Evolutionary conservation across 2,113 vertebrate species (phyloP), one percentile per base, ranked within the genome.

Genomic region (Xiphophorus couchianus): DNA sequence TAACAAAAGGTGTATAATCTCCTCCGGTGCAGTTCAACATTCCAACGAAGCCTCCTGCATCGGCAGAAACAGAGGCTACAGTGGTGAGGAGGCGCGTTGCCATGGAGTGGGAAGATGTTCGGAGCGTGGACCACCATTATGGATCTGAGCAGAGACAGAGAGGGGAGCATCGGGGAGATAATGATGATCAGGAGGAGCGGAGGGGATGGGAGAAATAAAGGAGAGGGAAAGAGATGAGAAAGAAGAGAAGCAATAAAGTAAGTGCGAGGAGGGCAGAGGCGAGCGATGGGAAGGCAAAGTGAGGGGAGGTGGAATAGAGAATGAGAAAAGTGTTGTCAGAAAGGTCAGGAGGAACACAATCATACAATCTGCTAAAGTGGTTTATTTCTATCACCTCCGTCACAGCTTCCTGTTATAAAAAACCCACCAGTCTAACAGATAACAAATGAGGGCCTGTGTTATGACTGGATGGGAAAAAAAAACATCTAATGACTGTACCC

Each of bases 21-120:
- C 76, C 74, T 87, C 77, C 84, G 80, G 85, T 90, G 84, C 74
- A 73, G 80, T 74, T 79, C 72, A 62, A 77, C 82, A 80, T 84
- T 83, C 72, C 78, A 64, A 71, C 29, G 37, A 73, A 61, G 54
- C 71, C 85, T 89, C 86, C 82, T 64, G 87, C 86, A 85, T 88
- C 81, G 84, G 77, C 28, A 66, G 68, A 81, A 86, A 76, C 62
- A 71, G 81, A 80, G 66, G 76, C 74, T 80, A 71, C 83, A 77
- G 90, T 31, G 71, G 83, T 62, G 85, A 88, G 83, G 90, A 94
- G 89, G 91, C 85, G 84, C 87, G 93, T 94, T 94, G 91, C 92
- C 88, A 94, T 91, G 92, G 92, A 91, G 92, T 90, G 89, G 91
- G 91, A 93, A 87, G 91, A 91, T 89, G 83, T 85, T 85, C 71